Conservation (phyloP, 2,888 invertebrate species). For the Drosophila cognata region DNA sequence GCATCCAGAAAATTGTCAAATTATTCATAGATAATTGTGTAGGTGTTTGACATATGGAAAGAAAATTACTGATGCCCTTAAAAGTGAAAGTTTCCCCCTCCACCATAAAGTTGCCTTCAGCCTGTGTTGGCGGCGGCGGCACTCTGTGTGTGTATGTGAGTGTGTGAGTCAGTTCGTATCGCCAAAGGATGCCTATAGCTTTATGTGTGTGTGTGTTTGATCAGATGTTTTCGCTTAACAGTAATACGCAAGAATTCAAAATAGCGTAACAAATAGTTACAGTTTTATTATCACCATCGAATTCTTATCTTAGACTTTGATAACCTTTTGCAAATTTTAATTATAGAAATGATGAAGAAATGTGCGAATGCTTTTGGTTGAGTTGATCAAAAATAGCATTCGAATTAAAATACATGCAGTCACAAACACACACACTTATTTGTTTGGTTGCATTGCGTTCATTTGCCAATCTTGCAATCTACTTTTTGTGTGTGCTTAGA, state of each 20-base stretch:
- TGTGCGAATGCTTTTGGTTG: constrained; percentile 4
- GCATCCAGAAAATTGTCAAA: constrained; percentile 2
- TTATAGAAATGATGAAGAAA: constrained; percentile 4
- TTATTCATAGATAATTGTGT: constrained; percentile 16
- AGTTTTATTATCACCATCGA: constrained; percentile 37
- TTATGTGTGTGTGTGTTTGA: constrained; percentile 7
- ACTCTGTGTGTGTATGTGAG: constrained; percentile 16
- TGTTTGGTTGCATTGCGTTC: not conserved
- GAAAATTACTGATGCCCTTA: constrained; percentile 25
- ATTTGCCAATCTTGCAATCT: constrained; percentile 7
- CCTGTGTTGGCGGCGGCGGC: constrained; percentile 44
- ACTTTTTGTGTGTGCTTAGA: not conserved
- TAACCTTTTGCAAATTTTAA: constrained; percentile 32
- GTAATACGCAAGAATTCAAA: not conserved
- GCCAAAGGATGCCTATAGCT: constrained; percentile 29
- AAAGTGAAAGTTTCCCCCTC: constrained; percentile 65
- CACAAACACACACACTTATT: not conserved
- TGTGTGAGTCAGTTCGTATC: constrained; percentile 27
- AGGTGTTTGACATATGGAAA: constrained; percentile 41
- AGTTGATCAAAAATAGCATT: constrained; percentile 54
- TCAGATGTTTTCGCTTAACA: constrained; percentile 35
- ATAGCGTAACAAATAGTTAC: constrained; percentile 5
- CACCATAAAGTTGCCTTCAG: constrained; percentile 24
- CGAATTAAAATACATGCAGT: constrained; percentile 13
- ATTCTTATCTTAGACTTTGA: constrained; percentile 45